phyloP scores from a whole-genome alignment of 2,888 invertebrate genomes.

The Amblyteles armatorius region DNA sequence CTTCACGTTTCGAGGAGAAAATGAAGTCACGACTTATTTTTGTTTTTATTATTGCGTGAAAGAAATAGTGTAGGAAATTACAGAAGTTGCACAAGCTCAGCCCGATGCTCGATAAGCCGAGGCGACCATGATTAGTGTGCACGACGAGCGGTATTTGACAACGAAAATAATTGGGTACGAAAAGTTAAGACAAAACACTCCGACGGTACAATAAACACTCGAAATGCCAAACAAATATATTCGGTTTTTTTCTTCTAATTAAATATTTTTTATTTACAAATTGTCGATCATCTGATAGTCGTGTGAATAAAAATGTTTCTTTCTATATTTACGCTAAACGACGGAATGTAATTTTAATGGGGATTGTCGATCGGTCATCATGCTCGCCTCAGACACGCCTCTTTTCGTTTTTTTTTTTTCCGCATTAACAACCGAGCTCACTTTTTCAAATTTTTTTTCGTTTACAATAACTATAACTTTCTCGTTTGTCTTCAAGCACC shows the following conservation, averaged over 20 bases:
- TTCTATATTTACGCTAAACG: slow-evolving; percentile 45
- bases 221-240: slow-evolving; percentile 7
- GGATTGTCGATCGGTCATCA: slow-evolving; percentile 16
- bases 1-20: slow-evolving; percentile 6
- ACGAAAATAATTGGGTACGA: slow-evolving; percentile 15
- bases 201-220: slow-evolving; percentile 10
- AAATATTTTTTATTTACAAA: slow-evolving; percentile 59
- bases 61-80: slow-evolving; percentile 32
- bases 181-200: slow-evolving; percentile 42
- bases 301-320: slow-evolving; percentile 37
- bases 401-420: neutral
- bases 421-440: slow-evolving; percentile 21
- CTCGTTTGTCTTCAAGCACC: slow-evolving; percentile 31
- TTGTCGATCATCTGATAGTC: slow-evolving; percentile 56
- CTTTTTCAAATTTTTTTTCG: neutral
- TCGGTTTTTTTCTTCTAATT: neutral
- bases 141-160: slow-evolving; percentile 26
- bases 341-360: slow-evolving; percentile 57
- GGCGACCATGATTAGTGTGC: slow-evolving; percentile 23
- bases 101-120: slow-evolving; percentile 11
- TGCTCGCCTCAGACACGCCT: slow-evolving; percentile 13
- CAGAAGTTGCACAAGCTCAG: slow-evolving; percentile 19
- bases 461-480: slow-evolving; percentile 26
- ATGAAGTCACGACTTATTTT: neutral
- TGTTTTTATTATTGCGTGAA: slow-evolving; percentile 16